Evolutionary conservation across 2,797 vertebrate genomes (phyloP).

Genomic region (Ctenosaura bakeri): DNA sequence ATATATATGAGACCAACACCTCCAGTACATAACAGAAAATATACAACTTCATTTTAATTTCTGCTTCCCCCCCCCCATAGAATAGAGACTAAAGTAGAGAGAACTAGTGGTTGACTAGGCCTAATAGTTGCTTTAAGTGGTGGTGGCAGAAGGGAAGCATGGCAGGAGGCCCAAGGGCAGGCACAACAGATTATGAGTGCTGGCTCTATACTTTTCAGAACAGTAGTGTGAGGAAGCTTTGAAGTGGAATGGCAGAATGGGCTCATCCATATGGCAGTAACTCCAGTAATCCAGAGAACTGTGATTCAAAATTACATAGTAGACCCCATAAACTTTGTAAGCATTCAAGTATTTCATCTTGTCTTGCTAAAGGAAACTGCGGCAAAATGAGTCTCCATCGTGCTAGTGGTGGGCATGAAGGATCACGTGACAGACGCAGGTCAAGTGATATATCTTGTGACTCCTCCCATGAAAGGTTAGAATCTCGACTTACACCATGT

Average conservation of each 20-base stretch:
- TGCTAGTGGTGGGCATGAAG: slow-evolving; percentile 91
- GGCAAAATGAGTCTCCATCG: slow-evolving; percentile 96
- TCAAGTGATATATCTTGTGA: slow-evolving; percentile 97
- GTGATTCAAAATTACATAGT: slow-evolving; percentile 89
- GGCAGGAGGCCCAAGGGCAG: too few species aligned
- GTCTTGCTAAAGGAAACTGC: slow-evolving; percentile 85
- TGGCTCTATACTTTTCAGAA: slow-evolving; percentile 85
- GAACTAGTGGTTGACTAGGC: too few species aligned
- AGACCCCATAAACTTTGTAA: slow-evolving; percentile 93
- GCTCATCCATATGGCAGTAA: slow-evolving; percentile 95
- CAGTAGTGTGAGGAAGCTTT: slow-evolving; percentile 85
- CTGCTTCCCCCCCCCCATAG: too few species aligned
- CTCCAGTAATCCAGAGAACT: slow-evolving; percentile 94
- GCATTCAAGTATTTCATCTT: slow-evolving; percentile 86
- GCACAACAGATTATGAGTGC: slow-evolving; percentile 85
- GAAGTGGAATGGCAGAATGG: slow-evolving; percentile 92
- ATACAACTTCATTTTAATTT: too few species aligned
- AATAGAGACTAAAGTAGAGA: too few species aligned
- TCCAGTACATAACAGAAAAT: too few species aligned
- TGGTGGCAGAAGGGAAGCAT: too few species aligned
- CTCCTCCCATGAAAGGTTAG: slow-evolving; percentile 95
- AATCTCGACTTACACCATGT: slow-evolving; percentile 97
- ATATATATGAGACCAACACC: too few species aligned
- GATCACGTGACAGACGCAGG: slow-evolving; percentile 94
- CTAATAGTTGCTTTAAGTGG: too few species aligned